These are phyloP conservation scores for Gallirallus australis DNA, from an alignment of 2,797 vertebrate genomes.

Conservation along the genomic window DNA sequence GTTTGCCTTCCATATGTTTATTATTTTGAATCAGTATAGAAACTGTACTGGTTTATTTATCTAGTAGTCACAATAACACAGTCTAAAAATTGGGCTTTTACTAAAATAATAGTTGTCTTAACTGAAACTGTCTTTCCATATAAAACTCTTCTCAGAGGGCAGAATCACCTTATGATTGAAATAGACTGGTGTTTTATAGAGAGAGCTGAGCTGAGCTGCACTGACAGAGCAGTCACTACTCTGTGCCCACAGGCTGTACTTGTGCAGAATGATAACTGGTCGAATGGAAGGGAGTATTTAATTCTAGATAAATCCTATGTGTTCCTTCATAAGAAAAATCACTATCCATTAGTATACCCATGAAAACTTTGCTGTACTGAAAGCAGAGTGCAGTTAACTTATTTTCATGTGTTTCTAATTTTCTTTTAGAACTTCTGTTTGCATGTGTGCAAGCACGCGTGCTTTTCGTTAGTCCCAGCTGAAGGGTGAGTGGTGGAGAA, in stretches of 20 bases:
- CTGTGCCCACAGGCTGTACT: not conserved
- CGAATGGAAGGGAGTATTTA: not conserved
- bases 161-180: not conserved
- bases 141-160: not conserved
- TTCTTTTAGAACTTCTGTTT: conserved; percentile 39
- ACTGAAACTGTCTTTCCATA: not conserved
- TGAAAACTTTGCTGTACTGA: not conserved
- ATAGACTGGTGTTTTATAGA: not conserved
- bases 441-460: not conserved
- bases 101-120: not conserved
- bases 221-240: not conserved
- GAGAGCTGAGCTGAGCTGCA: not conserved
- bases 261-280: not conserved
- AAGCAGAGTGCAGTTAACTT: not conserved
- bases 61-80: not conserved
- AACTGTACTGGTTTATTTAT: not conserved
- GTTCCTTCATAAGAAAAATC: not conserved
- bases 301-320: not conserved
- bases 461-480: conserved; percentile 19
- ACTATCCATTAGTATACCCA: not conserved
- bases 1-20: not conserved
- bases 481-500: conserved; percentile 38
- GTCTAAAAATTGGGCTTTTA: not conserved
- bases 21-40: not conserved
- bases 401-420: conserved; percentile 59